Evolutionary conservation across 37 sponge, comb jelly and placozoan species (phyloP), one percentile per base, ranked within the genome.

Genomic region (Beroe forskalii): DNA sequence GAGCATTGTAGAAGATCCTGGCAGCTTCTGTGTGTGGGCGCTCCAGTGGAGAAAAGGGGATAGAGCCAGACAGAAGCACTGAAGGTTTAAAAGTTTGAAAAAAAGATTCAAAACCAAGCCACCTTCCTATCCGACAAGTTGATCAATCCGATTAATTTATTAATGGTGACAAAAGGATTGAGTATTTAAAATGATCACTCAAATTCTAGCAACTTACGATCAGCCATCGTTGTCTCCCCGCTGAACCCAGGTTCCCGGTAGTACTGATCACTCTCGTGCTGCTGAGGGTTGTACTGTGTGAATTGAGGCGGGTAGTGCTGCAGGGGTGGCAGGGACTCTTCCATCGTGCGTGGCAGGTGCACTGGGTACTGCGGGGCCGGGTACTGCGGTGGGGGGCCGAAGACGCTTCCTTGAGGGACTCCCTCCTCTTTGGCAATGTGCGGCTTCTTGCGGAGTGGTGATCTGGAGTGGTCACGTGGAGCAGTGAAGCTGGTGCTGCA

Each of bases 391-490:
- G 27, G 27, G 72, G 33, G 32, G 32, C 37, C 19, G 33, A 31
- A 27, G 19, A 33, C 4, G 19, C 12, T 17, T 19, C 72, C 72
- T 37, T 69, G 72, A 1, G 72, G 35, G 4, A 19, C 72, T 1
- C 19, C 33, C 17, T 69, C 72, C 38, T 69, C 72, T 35, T 69
- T 69, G 33, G 19, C 19, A 14, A 69, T 69, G 72, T 69, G 72
- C 36, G 72, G 38, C 39, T 69, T 69, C 72, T 69, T 69, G 72
- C 72, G 72, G 72, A 69, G 72, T 14, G 72, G 72, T 1, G 72
- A 69, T 9, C 72, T 28, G 38, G 72, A 48, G 55, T 17, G 12
- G 55, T 48, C 55, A 6, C 55, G 55, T 48, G 55, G 12, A 17
- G 55, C 55, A 48, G n/a, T n/a, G n/a, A n/a, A n/a, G n/a, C n/a